phyloP scores from a whole-genome alignment of 2,797 vertebrate species.

The Phrynocephalus guinanensis region DNA sequence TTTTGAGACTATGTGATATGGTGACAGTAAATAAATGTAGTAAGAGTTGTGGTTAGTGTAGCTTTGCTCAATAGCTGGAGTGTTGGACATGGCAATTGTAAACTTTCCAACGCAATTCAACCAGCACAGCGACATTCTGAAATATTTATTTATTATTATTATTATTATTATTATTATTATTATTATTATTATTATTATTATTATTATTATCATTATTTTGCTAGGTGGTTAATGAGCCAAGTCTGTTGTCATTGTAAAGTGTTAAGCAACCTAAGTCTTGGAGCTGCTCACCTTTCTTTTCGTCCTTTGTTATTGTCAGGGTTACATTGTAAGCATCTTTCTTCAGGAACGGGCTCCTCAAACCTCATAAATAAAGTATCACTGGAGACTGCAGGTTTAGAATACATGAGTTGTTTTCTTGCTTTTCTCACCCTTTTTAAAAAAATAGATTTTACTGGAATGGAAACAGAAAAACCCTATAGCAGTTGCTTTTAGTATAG shows the following conservation, averaged over 20 bases:
- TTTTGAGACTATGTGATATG: background rate
- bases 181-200: too few relatives aligned
- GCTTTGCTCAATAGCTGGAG: background rate
- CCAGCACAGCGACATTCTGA: background rate
- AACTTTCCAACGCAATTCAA: background rate
- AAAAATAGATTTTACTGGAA: background rate
- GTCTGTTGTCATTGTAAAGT: background rate
- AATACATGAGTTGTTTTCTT: background rate
- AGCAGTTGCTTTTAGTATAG: background rate
- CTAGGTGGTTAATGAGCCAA: background rate
- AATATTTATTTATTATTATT: background rate
- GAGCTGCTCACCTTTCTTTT: background rate
- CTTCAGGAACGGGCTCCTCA: background rate
- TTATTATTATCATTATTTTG: too few relatives aligned
- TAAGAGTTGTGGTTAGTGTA: background rate
- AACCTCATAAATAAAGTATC: constrained; percentile 32
- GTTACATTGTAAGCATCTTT: background rate
- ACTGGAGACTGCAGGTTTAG: background rate
- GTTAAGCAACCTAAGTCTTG: background rate
- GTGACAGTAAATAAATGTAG: too few relatives aligned
- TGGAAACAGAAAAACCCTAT: background rate
- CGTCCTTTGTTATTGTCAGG: constrained; percentile 1
- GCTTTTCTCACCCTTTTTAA: background rate
- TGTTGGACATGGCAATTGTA: background rate
- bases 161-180: too few relatives aligned